These are phyloP conservation scores for Alcedo atthis DNA, from an alignment of 2,797 vertebrate genomes.

Conservation along the genomic window DNA sequence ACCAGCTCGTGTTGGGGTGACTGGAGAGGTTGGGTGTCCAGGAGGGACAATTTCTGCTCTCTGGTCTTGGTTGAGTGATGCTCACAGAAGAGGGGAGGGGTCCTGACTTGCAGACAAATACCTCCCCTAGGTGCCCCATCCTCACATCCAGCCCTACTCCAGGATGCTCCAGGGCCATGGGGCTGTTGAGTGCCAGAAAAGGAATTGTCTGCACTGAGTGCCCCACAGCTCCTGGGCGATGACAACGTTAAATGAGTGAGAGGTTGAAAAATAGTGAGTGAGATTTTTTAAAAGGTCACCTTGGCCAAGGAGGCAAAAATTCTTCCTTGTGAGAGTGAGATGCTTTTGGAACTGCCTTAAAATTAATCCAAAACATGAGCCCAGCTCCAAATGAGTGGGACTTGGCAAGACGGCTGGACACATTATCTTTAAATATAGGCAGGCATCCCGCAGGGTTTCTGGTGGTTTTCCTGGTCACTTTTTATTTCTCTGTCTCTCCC, in stretches of 20 bases:
- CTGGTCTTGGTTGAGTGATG: neutral
- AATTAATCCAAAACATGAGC: slow-evolving; percentile 57
- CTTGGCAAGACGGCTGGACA: slow-evolving; percentile 45
- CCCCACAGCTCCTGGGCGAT: accelerated
- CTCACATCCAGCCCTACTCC: neutral
- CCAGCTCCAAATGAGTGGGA: slow-evolving; percentile 41
- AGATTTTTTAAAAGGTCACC: slow-evolving; percentile 39
- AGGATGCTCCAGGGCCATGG: neutral
- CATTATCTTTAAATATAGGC: slow-evolving; percentile 60
- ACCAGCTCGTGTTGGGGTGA: neutral
- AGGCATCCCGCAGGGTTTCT: slow-evolving; percentile 47
- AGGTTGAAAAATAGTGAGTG: slow-evolving; percentile 40
- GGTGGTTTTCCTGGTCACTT: slow-evolving; percentile 66
- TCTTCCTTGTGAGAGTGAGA: neutral
- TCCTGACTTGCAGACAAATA: neutral
- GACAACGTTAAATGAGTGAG: slow-evolving; percentile 41
- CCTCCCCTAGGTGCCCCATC: accelerated
- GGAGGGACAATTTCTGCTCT: neutral
- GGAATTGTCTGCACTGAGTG: neutral
- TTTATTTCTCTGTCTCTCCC: neutral
- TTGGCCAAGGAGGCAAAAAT: slow-evolving; percentile 54
- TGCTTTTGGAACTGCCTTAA: slow-evolving; percentile 56
- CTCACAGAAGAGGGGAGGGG: neutral
- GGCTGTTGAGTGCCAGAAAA: neutral
- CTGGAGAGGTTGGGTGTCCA: neutral